Evolutionary conservation across 2,888 invertebrate genomes (phyloP).

Genomic region (Protodeltote pygarga): DNA sequence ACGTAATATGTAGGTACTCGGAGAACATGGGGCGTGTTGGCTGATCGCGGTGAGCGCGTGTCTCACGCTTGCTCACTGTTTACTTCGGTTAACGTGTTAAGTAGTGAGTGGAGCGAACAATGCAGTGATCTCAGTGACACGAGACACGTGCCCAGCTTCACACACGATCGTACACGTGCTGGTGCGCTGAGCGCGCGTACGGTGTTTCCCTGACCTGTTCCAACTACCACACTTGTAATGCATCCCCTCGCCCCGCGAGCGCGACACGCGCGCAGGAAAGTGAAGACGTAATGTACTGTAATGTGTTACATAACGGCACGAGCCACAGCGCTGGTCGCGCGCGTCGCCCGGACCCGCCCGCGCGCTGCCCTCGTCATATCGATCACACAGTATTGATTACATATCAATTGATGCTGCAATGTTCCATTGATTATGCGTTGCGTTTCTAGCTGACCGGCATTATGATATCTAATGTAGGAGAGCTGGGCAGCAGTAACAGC

Average conservation of each 20-base stretch:
- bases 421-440: conserved; percentile 22
- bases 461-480: too few species aligned
- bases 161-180: too few species aligned
- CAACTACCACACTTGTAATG: neutral
- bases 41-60: too few species aligned
- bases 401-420: conserved; percentile 24
- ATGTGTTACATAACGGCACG: neutral
- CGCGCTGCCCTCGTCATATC: too few species aligned
- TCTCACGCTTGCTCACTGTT: too few species aligned
- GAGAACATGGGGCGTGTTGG: too few species aligned
- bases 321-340: neutral
- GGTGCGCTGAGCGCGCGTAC: neutral
- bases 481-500: too few species aligned
- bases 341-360: neutral
- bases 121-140: conserved; percentile 15
- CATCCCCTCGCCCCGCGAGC: neutral
- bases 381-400: conserved; percentile 26
- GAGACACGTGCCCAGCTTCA: neutral
- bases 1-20: too few species aligned
- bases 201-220: neutral
- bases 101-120: conserved; percentile 14
- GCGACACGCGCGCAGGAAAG: neutral
- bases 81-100: conserved; percentile 7
- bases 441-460: too few species aligned
- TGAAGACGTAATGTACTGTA: neutral